Evolutionary conservation across 2,113 vertebrate genomes (phyloP).

Genomic region (Indicator maculatus): DNA sequence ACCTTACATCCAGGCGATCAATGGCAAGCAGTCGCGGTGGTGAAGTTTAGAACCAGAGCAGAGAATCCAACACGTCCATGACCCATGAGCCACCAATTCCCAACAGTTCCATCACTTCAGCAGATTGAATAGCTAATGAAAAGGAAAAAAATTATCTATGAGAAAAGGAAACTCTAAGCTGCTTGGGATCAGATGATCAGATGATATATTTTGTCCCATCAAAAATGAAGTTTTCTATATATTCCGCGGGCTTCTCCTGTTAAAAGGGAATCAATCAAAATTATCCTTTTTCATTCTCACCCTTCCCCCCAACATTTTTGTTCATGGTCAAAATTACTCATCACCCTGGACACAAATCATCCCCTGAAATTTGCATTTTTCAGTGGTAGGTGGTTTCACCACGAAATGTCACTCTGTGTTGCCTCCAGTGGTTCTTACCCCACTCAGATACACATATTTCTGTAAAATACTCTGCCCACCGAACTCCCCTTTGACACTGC

Average conservation of each 20-base stretch:
- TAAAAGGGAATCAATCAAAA: background rate
- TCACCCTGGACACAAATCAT: background rate
- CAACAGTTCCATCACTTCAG: background rate
- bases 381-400: background rate
- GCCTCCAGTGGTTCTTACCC: background rate
- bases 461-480: background rate
- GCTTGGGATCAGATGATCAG: background rate
- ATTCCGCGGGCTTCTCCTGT: background rate
- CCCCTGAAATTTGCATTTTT: background rate
- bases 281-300: background rate
- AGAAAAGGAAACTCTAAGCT: background rate
- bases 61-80: accelerated
- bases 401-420: background rate
- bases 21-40: background rate
- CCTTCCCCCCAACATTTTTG: background rate
- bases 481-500: background rate
- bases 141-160: too few relatives aligned
- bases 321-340: background rate
- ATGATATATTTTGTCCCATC: background rate
- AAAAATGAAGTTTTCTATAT: background rate
- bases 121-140: background rate
- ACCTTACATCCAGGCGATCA: background rate
- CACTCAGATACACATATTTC: background rate
- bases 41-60: background rate
- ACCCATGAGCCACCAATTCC: background rate